Evolutionary conservation across 2,797 vertebrate species (phyloP), one percentile per base, ranked within the genome.

Genomic region (Falco biarmicus): DNA sequence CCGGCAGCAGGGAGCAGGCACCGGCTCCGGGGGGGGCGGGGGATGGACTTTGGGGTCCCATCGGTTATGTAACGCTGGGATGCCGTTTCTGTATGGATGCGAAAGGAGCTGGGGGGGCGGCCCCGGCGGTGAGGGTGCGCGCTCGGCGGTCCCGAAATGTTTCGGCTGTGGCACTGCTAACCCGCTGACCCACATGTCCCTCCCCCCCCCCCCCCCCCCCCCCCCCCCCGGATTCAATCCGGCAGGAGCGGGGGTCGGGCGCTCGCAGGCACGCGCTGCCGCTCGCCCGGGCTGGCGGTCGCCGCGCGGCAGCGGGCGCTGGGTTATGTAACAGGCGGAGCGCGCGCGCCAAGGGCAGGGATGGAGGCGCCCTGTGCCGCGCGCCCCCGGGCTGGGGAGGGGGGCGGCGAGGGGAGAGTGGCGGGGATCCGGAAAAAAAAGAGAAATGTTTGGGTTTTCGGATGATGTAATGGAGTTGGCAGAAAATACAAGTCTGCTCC

Each of bases 391-490:
- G 39, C 39, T 39, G 39, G 39, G 39, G 39, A 71, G 68, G 68
- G 73, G 53, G n/a, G 56, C 21, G 83, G 90, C 93, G 43, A 75
- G 64, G 92, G 91, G 59, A 96, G 92, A 93, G 94, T 28, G 90
- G 85, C 95, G 69, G 91, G 84, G 95, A 84, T 91, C 78, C 92
- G 86, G 32, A 80, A 83, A 95, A 37, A 64, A 92, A 84, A 84
- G 93, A 91, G 57, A 93, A 95, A 95, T 97, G 96, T 98, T 98
- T 98, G 97, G 94, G 96, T 93, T 97, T 98, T 97, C 48, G 75
- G 95, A 91, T 98, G 97, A 97, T 97, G 97, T 97, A 95, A 98
- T 98, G 97, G 96, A 97, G 91, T 96, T 98, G 97, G 98, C 96
- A 97, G 96, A 97, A 98, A 98, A 97, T 93, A 77, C 91, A 75